Evolutionary conservation across 2,888 invertebrate genomes (phyloP).

Genomic region (Aphrophora alni): DNA sequence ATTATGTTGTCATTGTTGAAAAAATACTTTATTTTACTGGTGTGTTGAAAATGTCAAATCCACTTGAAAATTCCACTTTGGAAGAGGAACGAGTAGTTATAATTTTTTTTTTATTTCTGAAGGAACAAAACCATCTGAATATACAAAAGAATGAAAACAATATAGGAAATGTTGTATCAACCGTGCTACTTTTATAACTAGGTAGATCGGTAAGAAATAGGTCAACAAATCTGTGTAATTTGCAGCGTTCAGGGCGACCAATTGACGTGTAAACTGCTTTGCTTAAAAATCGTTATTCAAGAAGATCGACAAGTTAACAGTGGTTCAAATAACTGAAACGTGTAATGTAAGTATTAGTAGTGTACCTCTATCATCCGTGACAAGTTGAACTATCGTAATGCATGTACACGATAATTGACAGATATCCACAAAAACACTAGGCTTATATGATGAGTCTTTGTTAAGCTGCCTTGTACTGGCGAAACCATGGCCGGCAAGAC

Average conservation of each 20-base stretch:
- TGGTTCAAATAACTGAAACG: background rate
- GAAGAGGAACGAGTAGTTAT: no score
- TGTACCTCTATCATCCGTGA: background rate
- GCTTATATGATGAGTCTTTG: background rate
- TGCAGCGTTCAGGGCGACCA: background rate
- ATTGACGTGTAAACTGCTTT: background rate
- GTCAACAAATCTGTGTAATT: background rate
- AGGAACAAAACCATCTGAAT: no score
- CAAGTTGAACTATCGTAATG: no score
- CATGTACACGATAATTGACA: background rate
- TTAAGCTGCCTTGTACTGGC: no score
- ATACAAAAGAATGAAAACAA: background rate
- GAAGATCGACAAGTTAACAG: no score
- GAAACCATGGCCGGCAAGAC: no score
- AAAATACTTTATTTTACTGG: no score
- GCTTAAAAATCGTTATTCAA: background rate
- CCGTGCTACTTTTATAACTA: background rate
- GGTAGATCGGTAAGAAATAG: background rate
- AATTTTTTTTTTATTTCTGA: no score
- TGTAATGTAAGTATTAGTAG: background rate
- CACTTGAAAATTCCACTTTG: no score
- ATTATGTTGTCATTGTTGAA: no score
- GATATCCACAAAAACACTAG: slow-evolving; percentile 9
- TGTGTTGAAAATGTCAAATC: no score
- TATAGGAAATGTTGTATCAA: background rate